Evolutionary conservation across 2,888 invertebrate species (phyloP).

Genomic region (Margaritifera margaritifera): DNA sequence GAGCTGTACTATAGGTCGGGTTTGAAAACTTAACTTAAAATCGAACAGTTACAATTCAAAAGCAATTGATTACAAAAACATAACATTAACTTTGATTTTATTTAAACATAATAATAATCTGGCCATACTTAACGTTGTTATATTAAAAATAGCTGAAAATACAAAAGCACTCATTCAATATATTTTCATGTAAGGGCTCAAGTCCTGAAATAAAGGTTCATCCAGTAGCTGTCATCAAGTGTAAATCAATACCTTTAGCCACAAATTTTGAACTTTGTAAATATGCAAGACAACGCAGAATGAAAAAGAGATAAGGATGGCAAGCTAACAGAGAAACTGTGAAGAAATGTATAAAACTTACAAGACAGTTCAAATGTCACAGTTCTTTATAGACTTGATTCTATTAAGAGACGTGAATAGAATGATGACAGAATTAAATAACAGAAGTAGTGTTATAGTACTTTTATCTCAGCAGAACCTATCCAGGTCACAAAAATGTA

Average conservation of each 20-base stretch:
- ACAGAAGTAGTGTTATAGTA: slow-evolving; percentile 16
- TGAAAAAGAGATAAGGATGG: background rate
- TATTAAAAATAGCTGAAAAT: too few relatives aligned
- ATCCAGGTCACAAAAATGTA: background rate
- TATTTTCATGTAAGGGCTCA: too few relatives aligned
- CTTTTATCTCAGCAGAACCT: slow-evolving; percentile 8
- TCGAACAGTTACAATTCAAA: too few relatives aligned
- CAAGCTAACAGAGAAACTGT: slow-evolving; percentile 2
- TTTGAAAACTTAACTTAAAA: too few relatives aligned
- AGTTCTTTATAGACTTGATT: slow-evolving; percentile 4
- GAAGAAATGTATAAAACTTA: slow-evolving; percentile 2
- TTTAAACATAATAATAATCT: too few relatives aligned
- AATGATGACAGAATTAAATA: background rate
- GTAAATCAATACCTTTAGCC: background rate
- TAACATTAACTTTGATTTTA: too few relatives aligned
- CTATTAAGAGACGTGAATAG: slow-evolving; percentile 1
- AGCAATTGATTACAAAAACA: too few relatives aligned
- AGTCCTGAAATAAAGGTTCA: slow-evolving; percentile 9
- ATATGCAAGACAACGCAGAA: slow-evolving; percentile 7
- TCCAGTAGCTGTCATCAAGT: slow-evolving; percentile 6
- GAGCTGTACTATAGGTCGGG: too few relatives aligned
- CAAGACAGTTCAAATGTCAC: slow-evolving; percentile 3
- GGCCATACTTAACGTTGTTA: too few relatives aligned
- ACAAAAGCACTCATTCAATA: too few relatives aligned
- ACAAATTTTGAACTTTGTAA: slow-evolving; percentile 4